phyloP scores from a whole-genome alignment of 2,113 vertebrate genomes.

The Microcebus jonahi region DNA sequence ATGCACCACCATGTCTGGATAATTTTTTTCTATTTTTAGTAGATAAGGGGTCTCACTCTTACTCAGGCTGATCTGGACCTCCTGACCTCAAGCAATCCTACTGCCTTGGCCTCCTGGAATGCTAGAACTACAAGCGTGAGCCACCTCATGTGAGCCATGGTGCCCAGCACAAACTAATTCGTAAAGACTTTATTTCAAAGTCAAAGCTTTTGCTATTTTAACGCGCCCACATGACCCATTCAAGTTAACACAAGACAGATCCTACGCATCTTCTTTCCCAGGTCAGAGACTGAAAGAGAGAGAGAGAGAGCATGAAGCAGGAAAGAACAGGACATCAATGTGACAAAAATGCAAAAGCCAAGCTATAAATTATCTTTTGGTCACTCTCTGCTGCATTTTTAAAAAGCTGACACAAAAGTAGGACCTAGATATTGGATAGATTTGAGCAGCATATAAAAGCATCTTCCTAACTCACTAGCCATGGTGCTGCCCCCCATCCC shows the following conservation, averaged over 20 bases:
- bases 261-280: neutral
- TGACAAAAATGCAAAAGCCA: constrained; percentile 13
- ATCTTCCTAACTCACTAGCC: neutral
- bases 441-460: neutral
- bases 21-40: too few species aligned
- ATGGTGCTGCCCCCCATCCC: neutral
- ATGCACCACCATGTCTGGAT: too few species aligned
- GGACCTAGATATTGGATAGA: neutral
- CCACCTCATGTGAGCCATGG: too few species aligned
- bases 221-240: neutral
- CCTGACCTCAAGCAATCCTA: too few species aligned
- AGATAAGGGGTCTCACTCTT: too few species aligned
- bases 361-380: constrained; percentile 1
- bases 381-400: constrained; percentile 15
- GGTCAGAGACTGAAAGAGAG: neutral
- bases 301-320: neutral
- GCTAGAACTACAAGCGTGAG: too few species aligned
- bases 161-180: neutral
- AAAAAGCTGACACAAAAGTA: neutral
- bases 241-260: neutral
- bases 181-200: constrained; percentile 26
- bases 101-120: too few species aligned
- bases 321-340: neutral
- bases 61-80: too few species aligned
- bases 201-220: neutral